These are phyloP conservation scores for Charina bottae DNA, from an alignment of 2,113 vertebrate species.

Conservation along the genomic window DNA sequence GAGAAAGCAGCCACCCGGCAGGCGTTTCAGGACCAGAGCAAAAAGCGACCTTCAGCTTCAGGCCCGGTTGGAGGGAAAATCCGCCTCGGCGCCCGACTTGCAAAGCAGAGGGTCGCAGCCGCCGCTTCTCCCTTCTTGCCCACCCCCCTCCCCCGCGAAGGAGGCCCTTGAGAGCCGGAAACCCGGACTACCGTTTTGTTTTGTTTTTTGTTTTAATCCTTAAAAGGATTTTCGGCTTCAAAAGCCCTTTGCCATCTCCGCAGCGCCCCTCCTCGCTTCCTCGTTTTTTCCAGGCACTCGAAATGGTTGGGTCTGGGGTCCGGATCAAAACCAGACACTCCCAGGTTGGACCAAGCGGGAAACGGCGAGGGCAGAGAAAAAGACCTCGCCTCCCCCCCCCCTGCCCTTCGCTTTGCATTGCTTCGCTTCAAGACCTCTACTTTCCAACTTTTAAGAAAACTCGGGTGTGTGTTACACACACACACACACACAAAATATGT, in stretches of 20 bases:
- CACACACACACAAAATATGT: not conserved
- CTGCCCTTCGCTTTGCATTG: too few relatives aligned
- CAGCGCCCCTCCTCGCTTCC: slow-evolving; percentile 36
- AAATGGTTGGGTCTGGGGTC: slow-evolving; percentile 64
- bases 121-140: not conserved
- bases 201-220: slow-evolving; percentile 46
- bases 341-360: not conserved
- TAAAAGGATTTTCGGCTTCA: slow-evolving; percentile 49
- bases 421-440: not conserved
- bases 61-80: not conserved
- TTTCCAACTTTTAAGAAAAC: not conserved
- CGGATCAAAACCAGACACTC: slow-evolving; percentile 42
- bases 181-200: slow-evolving; percentile 51
- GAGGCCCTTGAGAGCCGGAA: slow-evolving; percentile 55
- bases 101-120: not conserved
- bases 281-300: slow-evolving; percentile 50
- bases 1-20: not conserved
- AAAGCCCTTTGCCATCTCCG: not conserved
- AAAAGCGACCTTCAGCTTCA: not conserved
- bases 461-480: not conserved
- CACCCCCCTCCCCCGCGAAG: slow-evolving; percentile 27
- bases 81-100: not conserved
- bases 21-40: not conserved
- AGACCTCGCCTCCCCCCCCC: not conserved
- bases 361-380: not conserved